Evolutionary conservation across 2,797 vertebrate species (phyloP).

Genomic region (Darevskia nairensis): DNA sequence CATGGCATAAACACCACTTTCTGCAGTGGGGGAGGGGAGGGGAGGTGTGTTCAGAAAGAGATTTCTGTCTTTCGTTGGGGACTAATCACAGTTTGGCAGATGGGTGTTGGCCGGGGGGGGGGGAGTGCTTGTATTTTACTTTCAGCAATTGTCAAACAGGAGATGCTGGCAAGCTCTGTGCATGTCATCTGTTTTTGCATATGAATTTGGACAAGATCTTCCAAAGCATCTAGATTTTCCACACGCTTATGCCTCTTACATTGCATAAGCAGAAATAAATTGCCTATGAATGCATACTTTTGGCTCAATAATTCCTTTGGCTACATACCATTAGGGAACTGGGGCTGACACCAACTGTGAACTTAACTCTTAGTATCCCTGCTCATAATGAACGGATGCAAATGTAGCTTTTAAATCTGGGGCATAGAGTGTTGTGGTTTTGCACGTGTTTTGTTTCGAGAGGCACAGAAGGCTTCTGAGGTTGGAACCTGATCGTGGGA

Average conservation of each 20-base stretch:
- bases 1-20: not conserved
- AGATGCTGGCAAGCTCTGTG: not conserved
- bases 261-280: constrained; percentile 32
- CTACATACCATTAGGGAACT: constrained; percentile 18
- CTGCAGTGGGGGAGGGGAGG: not conserved
- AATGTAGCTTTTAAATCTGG: not conserved
- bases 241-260: not conserved
- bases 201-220: not conserved
- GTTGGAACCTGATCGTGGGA: not conserved
- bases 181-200: not conserved
- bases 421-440: not conserved
- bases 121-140: constrained; percentile 8
- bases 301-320: constrained; percentile 12
- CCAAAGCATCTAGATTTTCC: not conserved
- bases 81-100: not conserved
- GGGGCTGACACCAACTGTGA: not conserved
- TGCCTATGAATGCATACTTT: not conserved
- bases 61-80: not conserved
- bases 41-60: not conserved
- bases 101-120: not conserved
- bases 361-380: constrained; percentile 13
- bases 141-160: constrained; percentile 1
- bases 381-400: too few relatives aligned
- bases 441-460: not conserved
- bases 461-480: not conserved